Evolutionary conservation across 2,888 invertebrate species (phyloP), one percentile per base, ranked within the genome.

Genomic region (Scaptomyza parva): DNA sequence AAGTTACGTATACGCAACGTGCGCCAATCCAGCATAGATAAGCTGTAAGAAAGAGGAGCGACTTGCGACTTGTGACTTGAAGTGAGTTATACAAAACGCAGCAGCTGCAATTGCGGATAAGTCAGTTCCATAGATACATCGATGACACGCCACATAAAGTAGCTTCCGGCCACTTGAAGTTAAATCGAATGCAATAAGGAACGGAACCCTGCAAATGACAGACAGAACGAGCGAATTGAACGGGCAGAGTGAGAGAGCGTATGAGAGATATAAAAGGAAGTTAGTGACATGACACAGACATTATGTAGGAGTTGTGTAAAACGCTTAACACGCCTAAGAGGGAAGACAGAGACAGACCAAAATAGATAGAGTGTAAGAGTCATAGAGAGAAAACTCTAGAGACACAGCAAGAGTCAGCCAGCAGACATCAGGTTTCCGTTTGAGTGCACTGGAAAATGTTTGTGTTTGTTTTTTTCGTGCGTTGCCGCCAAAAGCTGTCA

Each of bases 401-500:
- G 20, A 17, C 14, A 33, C 22, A 26, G 9, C 0, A 11, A 9
- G 12, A 47, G 47, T 45, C 26, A 30, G 39, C 14, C 14, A 14
- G 6, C 14, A 66, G 54, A 33, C 22, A n/a, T n/a, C n/a, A n/a
- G 24, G 45, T 35, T 37, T 62, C 44, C 41, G 48, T 53, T 47
- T 50, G 57, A 60, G 39, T 62, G 61, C 60, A 65, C 58, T 61
- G 52, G 53, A 43, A 70, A 77, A 55, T 72, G 14, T 14, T n/a
- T n/a, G n/a, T n/a, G n/a, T n/a, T n/a, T n/a, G n/a, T n/a, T n/a
- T n/a, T n/a, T n/a, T n/a, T n/a, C n/a, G n/a, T n/a, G n/a, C n/a
- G n/a, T n/a, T n/a, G n/a, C n/a, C n/a, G n/a, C n/a, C n/a, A n/a
- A 44, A 44, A 7, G 14, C 69, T 61, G 58, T 84, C 71, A 69